Base-by-base conservation (phyloP, 2,888 invertebrate genomes). In the Phyllotreta cruciferae region DNA sequence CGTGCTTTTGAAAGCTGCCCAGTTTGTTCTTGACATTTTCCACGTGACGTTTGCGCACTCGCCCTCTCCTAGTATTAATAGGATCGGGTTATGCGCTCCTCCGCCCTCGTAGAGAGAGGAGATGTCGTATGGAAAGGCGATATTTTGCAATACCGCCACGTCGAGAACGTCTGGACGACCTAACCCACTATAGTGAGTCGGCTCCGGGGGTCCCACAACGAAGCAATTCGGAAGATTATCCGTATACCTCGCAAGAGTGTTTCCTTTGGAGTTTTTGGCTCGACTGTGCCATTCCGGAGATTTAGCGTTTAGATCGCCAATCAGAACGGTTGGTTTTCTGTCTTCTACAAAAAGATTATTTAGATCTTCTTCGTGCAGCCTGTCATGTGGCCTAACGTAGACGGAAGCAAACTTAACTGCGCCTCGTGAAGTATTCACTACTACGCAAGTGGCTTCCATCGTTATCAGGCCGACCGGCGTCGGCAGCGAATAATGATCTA, bases 381-480 rank as follows among this genome's bases (percentile, higher is more conserved):
- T 2, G n/a, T 41, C n/a, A 3, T 10, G 41, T 10, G 41, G 41
- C 10, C 41, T 41, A n/a, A 41, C 41, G 10, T 41, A 41, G n/a
- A 41, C 41, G 3, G 41, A 41, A 10, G 41, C n/a, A 10, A 41
- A 10, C 10, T 41, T 41, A 10, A 41, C 41, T 41, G n/a, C 41
- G n/a, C 10, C 10, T 10, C n/a, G 10, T n/a, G 41, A 10, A 1
- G 41, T 41, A 10, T 10, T 41, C 41, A 41, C 41, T 10, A 41
- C 41, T 41, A 41, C 10, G n/a, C n/a, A 41, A 34, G 49, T 49
- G 7, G 49, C 49, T n/a, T 49, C 49, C 49, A 49, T 49, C 8
- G 49, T 49, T n/a, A 14, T 49, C 34, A 49, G 49, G 9, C 49
- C 49, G 8, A 8, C 14, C 9, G 49, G 49, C 5, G 14, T 49